Evolutionary conservation across 2,888 invertebrate species (phyloP).

Genomic region (Saturnia pavonia): DNA sequence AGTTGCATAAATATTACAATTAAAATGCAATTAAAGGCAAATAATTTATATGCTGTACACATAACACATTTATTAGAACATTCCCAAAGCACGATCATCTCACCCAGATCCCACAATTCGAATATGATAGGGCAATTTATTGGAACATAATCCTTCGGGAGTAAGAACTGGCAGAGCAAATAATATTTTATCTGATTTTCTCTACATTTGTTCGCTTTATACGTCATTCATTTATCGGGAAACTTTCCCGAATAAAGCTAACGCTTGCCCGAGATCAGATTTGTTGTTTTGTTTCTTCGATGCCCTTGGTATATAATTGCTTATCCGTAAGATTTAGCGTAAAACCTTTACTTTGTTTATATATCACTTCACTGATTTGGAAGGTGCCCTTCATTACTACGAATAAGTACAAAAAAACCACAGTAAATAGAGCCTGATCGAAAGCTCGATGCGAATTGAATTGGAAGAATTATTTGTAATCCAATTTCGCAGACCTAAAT

Average conservation of each 20-base stretch:
- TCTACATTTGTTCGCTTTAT: constrained; percentile 38
- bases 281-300: constrained; percentile 34
- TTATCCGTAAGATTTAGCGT: constrained; percentile 10
- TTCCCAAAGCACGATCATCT: constrained; percentile 18
- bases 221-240: constrained; percentile 44
- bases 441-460: background rate
- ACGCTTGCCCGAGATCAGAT: constrained; percentile 30
- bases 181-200: constrained; percentile 46
- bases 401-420: constrained; percentile 1
- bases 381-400: background rate
- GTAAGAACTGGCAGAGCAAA: constrained; percentile 35
- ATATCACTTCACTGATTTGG: constrained; percentile 8
- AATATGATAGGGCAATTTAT: constrained; percentile 35
- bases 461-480: constrained; percentile 8
- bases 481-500: background rate
- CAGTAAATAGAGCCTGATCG: background rate
- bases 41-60: constrained; percentile 1
- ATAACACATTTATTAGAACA: constrained; percentile 9
- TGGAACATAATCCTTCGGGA: constrained; percentile 30
- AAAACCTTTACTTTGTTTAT: background rate
- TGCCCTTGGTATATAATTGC: constrained; percentile 40
- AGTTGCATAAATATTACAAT: too few species aligned
- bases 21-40: too few species aligned
- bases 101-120: constrained; percentile 30
- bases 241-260: constrained; percentile 36